A percentile compares a stretch with the other conserved stretches of the same genome.
These are phyloP conservation scores for Xerus rutilus DNA, from an alignment of 2,797 vertebrate species.

Conservation along the genomic window DNA sequence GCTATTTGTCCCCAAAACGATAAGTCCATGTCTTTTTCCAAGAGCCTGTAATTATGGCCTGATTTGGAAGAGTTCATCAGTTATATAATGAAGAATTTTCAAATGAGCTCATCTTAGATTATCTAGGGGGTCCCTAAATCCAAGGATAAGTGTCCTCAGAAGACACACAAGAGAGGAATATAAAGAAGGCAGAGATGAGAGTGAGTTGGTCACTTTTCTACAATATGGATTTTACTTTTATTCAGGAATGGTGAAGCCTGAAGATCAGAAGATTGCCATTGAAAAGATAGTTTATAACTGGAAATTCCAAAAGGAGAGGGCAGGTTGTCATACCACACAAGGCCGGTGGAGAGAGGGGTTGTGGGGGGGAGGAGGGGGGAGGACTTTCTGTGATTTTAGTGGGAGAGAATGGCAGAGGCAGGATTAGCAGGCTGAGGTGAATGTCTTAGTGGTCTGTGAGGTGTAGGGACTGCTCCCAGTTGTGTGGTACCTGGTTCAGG, in stretches of 20 bases:
- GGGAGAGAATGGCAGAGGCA: not conserved
- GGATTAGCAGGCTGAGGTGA: not conserved
- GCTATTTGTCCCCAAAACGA: not conserved
- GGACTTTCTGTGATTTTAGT: not conserved
- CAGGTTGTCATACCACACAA: not conserved
- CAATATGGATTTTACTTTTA: not conserved
- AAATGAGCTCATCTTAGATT: not conserved
- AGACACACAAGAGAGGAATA: not conserved
- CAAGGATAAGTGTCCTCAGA: not conserved
- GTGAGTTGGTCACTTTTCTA: not conserved
- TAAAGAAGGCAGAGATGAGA: too few species aligned
- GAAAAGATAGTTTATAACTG: not conserved
- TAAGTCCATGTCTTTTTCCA: too few species aligned
- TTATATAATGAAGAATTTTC: not conserved
- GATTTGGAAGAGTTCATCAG: not conserved
- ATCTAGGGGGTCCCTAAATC: not conserved
- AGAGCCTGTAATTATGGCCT: not conserved
- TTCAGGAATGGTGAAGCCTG: not conserved
- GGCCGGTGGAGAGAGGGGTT: too few species aligned
- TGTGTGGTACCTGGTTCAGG: not conserved
- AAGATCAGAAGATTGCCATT: not conserved
- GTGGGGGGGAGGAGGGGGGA: rapidly evolving
- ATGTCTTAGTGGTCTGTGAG: not conserved
- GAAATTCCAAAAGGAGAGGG: not conserved
- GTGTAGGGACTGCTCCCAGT: not conserved